Evolutionary conservation across 2,113 vertebrate species (phyloP).

Genomic region (Narcine bancroftii): DNA sequence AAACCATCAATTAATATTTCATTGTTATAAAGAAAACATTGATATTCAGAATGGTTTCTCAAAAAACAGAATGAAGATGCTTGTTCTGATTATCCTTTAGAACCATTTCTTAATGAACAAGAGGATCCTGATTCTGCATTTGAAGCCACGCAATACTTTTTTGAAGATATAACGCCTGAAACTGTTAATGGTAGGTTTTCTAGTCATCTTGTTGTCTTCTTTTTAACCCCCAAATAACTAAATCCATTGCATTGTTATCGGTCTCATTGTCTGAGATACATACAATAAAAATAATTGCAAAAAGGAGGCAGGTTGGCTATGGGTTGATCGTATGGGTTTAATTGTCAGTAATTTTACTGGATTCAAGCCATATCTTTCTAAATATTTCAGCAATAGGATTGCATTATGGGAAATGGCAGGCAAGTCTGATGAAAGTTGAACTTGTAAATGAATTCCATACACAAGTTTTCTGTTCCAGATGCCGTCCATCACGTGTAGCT

Average conservation of each 20-base stretch:
- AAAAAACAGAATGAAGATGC: neutral
- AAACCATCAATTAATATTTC: neutral
- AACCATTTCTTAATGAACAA: slow-evolving; percentile 67
- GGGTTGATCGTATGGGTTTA: neutral
- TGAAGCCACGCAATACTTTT: slow-evolving; percentile 96
- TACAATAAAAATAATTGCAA: neutral
- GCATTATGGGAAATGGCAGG: neutral
- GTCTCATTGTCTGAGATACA: neutral
- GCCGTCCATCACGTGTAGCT: neutral
- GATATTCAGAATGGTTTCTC: neutral
- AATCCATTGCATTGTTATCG: neutral
- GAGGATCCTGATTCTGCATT: slow-evolving; percentile 96
- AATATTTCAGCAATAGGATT: neutral
- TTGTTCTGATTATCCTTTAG: slow-evolving; percentile 43
- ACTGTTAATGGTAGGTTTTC: slow-evolving; percentile 70
- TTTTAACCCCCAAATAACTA: no score
- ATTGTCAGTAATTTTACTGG: neutral
- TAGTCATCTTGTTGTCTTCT: neutral
- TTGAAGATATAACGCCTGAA: slow-evolving; percentile 93
- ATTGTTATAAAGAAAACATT: neutral
- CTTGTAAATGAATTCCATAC: neutral
- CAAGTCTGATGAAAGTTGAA: neutral
- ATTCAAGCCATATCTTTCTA: neutral
- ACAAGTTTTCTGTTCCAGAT: neutral
- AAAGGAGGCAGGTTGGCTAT: neutral